These are phyloP conservation scores for Acronicta leporina DNA, from an alignment of 2,888 invertebrate genomes.

Conservation along the genomic window DNA sequence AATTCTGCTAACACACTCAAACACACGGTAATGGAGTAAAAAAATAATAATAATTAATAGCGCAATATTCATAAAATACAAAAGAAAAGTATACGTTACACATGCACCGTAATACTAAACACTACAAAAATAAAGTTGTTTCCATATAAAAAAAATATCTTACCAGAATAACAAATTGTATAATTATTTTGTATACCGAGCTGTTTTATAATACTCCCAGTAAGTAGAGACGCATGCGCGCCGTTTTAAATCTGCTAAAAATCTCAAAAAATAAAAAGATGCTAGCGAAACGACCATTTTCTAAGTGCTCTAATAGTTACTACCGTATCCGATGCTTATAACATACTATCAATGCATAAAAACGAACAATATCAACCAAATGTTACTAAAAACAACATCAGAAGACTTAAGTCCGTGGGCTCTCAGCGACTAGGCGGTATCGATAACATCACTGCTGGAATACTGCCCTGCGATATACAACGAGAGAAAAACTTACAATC, in stretches of 20 bases:
- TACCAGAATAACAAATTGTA: conserved; percentile 88
- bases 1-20: conserved; percentile 88
- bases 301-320: conserved; percentile 87
- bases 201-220: conserved; percentile 82
- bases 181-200: conserved; percentile 84
- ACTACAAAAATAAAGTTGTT: conserved; percentile 86
- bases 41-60: conserved; percentile 82
- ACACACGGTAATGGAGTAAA: conserved; percentile 86
- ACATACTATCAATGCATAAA: conserved; percentile 82
- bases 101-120: conserved; percentile 87
- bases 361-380: conserved; percentile 87
- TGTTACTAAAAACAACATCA: conserved; percentile 81
- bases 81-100: conserved; percentile 74
- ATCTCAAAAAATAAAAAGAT: conserved; percentile 80
- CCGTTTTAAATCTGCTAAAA: conserved; percentile 71
- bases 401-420: conserved; percentile 81
- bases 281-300: conserved; percentile 86
- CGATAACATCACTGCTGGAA: conserved; percentile 61
- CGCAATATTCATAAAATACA: conserved; percentile 81
- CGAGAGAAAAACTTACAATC: conserved; percentile 60
- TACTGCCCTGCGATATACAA: conserved; percentile 60
- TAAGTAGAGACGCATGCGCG: conserved; percentile 72
- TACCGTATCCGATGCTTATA: conserved; percentile 81
- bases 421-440: conserved; percentile 89
- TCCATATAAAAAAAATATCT: conserved; percentile 86